A percentile compares a stretch with the other conserved stretches of the same genome.
Conservation (phyloP, 1,140 invertebrate genomes). For the Aphelinus atriplicis region DNA sequence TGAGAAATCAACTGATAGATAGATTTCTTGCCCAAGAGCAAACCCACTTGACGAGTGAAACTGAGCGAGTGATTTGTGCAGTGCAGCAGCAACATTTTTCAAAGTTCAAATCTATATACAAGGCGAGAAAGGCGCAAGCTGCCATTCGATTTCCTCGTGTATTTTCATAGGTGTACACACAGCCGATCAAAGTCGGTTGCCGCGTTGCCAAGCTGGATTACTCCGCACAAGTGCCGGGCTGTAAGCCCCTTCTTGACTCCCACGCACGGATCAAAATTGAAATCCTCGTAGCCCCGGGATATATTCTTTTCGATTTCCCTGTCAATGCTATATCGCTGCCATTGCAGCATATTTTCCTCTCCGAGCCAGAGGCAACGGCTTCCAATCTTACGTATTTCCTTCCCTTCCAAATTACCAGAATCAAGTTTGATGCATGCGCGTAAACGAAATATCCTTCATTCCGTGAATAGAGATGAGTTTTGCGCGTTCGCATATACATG, state of each 20-base stretch:
- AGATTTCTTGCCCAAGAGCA: too few species aligned
- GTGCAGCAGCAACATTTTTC: too few species aligned
- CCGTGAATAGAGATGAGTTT: too few species aligned
- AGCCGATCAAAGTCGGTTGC: slow-evolving; percentile 14
- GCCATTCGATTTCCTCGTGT: slow-evolving; percentile 7
- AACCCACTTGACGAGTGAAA: too few species aligned
- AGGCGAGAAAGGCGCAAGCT: neutral
- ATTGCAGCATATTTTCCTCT: too few species aligned
- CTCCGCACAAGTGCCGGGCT: neutral
- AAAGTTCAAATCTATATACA: too few species aligned
- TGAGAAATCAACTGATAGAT: too few species aligned
- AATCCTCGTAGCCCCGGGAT: slow-evolving; percentile 18
- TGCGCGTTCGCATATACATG: too few species aligned
- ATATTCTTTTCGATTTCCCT: slow-evolving; percentile 11
- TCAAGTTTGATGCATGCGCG: too few species aligned
- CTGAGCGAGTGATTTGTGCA: too few species aligned
- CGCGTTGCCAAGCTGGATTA: slow-evolving; percentile 13
- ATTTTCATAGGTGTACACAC: neutral
- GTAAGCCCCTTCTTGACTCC: neutral
- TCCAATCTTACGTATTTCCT: neutral
- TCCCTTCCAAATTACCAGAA: neutral
- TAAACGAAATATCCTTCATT: too few species aligned
- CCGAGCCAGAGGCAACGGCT: too few species aligned
- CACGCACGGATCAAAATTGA: slow-evolving; percentile 20
- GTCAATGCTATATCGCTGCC: neutral